phyloP scores from a whole-genome alignment of 2,888 invertebrate genomes.

The Lymantria monacha region DNA sequence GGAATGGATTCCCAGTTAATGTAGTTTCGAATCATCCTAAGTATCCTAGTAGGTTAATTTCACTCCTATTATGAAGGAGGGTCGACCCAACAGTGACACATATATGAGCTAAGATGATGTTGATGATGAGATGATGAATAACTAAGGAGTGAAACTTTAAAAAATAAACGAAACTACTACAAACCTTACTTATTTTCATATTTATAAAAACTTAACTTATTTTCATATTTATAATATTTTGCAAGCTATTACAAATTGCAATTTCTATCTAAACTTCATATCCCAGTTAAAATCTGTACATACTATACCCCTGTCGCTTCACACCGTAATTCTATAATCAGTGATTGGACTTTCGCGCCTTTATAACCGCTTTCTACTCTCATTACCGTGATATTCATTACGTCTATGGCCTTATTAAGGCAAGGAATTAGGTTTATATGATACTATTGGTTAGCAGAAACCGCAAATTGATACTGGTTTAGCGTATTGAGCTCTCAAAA shows the following conservation, averaged over 20 bases:
- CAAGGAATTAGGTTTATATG: conserved; percentile 10
- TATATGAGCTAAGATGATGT: too few relatives aligned
- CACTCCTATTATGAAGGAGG: too few relatives aligned
- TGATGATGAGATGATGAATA: too few relatives aligned
- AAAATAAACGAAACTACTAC: too few relatives aligned
- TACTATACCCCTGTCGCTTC: conserved; percentile 2
- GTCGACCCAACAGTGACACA: too few relatives aligned
- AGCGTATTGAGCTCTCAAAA: neutral
- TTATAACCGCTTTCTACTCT: conserved; percentile 19
- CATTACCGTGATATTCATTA: conserved; percentile 6
- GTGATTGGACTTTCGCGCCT: conserved; percentile 22
- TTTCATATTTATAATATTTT: too few relatives aligned
- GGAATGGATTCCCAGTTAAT: too few relatives aligned
- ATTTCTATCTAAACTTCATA: neutral
- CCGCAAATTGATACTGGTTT: conserved; percentile 9
- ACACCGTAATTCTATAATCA: conserved; percentile 5
- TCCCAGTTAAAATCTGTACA: conserved; percentile 2
- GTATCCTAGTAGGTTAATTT: too few relatives aligned
- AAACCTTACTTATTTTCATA: too few relatives aligned
- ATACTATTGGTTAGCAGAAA: conserved; percentile 4
- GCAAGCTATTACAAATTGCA: neutral
- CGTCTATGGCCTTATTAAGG: conserved; percentile 2
- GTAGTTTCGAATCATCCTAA: too few relatives aligned
- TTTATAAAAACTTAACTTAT: too few relatives aligned
- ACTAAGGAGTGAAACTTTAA: too few relatives aligned